phyloP scores from a whole-genome alignment of 2,888 invertebrate genomes.

The Fragum fragum region DNA sequence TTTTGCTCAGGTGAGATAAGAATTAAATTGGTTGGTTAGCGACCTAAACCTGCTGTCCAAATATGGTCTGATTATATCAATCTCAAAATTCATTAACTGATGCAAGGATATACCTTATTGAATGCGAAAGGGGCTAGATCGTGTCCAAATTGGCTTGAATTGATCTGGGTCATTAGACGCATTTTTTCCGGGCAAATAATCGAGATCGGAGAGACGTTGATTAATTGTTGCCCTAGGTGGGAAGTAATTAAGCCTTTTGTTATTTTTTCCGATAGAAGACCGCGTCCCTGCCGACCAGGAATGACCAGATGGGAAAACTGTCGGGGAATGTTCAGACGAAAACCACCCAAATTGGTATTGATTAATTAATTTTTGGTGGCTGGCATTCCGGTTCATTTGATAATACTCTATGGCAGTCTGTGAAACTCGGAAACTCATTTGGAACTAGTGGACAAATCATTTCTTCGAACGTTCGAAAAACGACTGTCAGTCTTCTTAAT shows the following conservation, averaged over 20 bases:
- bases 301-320: conserved; percentile 17
- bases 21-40: no score
- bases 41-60: no score
- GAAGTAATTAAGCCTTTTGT: conserved; percentile 37
- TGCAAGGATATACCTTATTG: no score
- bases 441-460: neutral
- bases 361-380: neutral
- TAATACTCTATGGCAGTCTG: neutral
- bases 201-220: conserved; percentile 21
- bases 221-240: conserved; percentile 38
- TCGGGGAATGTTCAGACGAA: neutral
- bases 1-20: no score
- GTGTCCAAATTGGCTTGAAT: conserved; percentile 27
- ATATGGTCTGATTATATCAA: no score
- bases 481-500: no score
- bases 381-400: neutral
- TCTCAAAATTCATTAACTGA: no score
- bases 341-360: conserved; percentile 2
- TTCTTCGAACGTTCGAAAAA: no score
- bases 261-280: conserved; percentile 18
- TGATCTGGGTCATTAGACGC: conserved; percentile 30
- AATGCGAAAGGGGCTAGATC: neutral
- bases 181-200: conserved; percentile 20
- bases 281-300: neutral
- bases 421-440: neutral